Evolutionary conservation across 2,797 vertebrate species (phyloP).

Genomic region (Nothura maculosa): DNA sequence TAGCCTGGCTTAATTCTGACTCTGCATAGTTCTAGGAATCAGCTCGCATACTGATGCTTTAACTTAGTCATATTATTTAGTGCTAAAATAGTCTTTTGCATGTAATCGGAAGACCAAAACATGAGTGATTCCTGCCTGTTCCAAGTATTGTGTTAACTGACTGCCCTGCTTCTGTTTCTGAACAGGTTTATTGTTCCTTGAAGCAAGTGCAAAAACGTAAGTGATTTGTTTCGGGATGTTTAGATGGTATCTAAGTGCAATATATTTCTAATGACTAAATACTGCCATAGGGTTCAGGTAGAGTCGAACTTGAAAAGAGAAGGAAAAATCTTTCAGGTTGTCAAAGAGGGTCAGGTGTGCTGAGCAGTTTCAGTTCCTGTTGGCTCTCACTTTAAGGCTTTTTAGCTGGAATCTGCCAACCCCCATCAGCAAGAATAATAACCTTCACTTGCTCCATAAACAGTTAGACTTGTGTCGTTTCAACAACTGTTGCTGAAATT

Average conservation of each 20-base stretch:
- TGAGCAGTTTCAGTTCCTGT: accelerated
- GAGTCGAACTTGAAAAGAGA: neutral
- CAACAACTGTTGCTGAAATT: too few relatives aligned
- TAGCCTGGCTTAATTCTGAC: neutral
- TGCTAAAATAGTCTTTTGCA: neutral
- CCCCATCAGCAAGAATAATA: too few relatives aligned
- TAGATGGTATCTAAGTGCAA: neutral
- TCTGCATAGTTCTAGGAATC: neutral
- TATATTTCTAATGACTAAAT: neutral
- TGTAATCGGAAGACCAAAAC: accelerated
- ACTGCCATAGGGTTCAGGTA: neutral
- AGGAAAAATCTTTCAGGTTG: too few relatives aligned
- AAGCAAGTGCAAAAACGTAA: constrained; percentile 99
- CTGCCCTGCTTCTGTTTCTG: constrained; percentile 70
- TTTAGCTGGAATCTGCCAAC: too few relatives aligned
- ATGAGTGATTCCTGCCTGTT: neutral
- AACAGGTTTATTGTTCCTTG: constrained; percentile 94
- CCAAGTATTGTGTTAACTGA: constrained; percentile 25
- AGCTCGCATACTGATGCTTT: neutral
- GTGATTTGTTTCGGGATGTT: constrained; percentile 50
- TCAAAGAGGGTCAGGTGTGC: neutral
- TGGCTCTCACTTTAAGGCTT: neutral
- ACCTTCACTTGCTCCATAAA: too few relatives aligned
- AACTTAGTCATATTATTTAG: neutral
- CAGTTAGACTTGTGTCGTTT: too few relatives aligned